Conservation (phyloP, 2,113 vertebrate genomes). For the Hepsetus odoe region DNA sequence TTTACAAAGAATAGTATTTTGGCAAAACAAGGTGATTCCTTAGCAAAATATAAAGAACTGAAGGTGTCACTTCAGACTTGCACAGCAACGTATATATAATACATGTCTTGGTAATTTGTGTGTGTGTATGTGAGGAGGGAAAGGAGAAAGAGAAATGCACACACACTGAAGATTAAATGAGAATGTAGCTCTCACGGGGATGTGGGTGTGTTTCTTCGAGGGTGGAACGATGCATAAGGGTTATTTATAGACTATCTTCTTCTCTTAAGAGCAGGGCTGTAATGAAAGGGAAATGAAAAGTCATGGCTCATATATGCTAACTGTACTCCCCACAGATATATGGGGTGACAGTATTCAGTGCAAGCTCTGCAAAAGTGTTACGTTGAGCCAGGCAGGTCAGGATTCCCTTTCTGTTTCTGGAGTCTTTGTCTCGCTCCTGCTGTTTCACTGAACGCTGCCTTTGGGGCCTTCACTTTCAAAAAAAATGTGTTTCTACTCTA, state of each 20-base stretch:
- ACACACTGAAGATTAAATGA: constrained; percentile 44
- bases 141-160: neutral
- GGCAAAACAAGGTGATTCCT: too few relatives aligned
- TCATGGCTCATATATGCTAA: constrained; percentile 25
- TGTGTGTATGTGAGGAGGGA: neutral
- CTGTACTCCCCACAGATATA: constrained; percentile 17
- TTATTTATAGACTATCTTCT: constrained; percentile 47
- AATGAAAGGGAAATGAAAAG: constrained; percentile 36
- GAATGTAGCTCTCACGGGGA: constrained; percentile 14
- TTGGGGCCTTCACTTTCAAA: constrained; percentile 43
- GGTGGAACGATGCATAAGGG: constrained; percentile 7
- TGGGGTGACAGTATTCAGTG: constrained; percentile 12
- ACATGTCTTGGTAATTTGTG: too few relatives aligned
- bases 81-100: too few relatives aligned
- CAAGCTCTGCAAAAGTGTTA: constrained; percentile 16
- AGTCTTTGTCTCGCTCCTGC: constrained; percentile 19
- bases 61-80: too few relatives aligned
- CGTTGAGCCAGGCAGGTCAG: constrained; percentile 47
- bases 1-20: too few relatives aligned
- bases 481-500: constrained; percentile 34
- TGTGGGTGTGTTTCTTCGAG: constrained; percentile 21
- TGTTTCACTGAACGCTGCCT: constrained; percentile 27
- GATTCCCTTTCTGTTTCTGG: constrained; percentile 44
- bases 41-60: too few relatives aligned
- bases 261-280: neutral